Base-by-base conservation (phyloP, 1,140 invertebrate species). In the Pogonomyrmex californicus region DNA sequence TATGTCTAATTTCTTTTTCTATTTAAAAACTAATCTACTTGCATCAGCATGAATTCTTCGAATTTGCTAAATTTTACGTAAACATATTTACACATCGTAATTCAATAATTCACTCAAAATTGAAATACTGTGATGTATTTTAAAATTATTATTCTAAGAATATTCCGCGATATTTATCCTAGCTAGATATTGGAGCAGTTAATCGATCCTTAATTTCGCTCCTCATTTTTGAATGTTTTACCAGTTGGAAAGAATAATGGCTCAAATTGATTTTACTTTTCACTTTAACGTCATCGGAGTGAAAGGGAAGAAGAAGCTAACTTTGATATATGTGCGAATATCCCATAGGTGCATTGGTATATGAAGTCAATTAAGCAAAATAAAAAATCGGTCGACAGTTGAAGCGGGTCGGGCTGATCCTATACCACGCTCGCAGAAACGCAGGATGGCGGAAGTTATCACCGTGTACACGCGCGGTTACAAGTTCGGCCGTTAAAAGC, bases 401-500 rank as follows among this genome's bases (percentile, higher is more conserved):
- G 68, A 49, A 47, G 36, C 68, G n/a, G 41, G 68, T 75, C 44
- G 54, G 79, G 73, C 62, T 58, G 75, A 85, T 85, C 23, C 83
- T 47, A 51, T 54, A 79, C 38, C 17, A 58, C 47, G 58, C 17
- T 65, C 81, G 56, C 58, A 6, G 56, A 76, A 23, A 65, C 83
- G 83, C 49, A 65, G 71, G 75, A 63, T 51, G 51, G 71, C 60
- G 83, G 83, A 66, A 85, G 83, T 77, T 76, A 85, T 76, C 71
- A 79, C 68, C 79, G 79, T 83, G 79, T 83, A 83, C 79, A 83
- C 54, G 83, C 83, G 83, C 75, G 71, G 83, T 66, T 63, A 81
- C 71, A 85, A 77, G 71, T 85, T 79, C 71, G 83, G 60, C 71
- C 83, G 83, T 85, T 85, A 78, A 85, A 85, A 89, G 51, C 77